Base-by-base conservation (phyloP, 1,140 invertebrate species). In the Holcopasites calliopsidis region DNA sequence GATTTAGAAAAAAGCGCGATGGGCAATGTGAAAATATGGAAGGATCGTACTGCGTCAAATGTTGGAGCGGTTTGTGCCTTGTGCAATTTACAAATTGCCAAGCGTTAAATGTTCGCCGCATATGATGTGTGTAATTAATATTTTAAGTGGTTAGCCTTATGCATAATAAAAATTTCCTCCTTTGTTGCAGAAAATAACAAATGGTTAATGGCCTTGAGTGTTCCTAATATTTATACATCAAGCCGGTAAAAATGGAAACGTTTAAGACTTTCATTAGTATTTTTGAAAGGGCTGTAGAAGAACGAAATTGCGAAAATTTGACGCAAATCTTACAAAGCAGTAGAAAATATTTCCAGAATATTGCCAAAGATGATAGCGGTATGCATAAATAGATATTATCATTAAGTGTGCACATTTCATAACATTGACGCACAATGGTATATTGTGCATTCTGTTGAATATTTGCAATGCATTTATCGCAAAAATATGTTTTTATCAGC, bases 321-420 rank as follows among this genome's bases (percentile, higher is more conserved):
- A 23, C 10, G 0, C 65, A 57, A 33, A 65, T 83, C 33, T 78
- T 88, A 2, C 76, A 69, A n/a, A 42, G 77, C n/a, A 64, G 78
- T 44, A 55, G 21, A 2, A 68, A 38, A 26, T 84, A 73, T 62
- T 82, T 90, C 49, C 61, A 77, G 72, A 79, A 85, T 61, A 42
- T 88, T 33, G 70, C 83, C 0, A 69, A 65, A 26, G 80, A 71
- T 57, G 76, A 86, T 49, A 65, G 62, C 28, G 87, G 88, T 89
- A 60, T 76, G 38, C 35, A 64, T 62, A 50, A 28, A 60, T 52
- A 57, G 60, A 47, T 60, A n/a, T 68, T 33, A 68, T 52, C 49
- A 21, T 38, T 28, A 38, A 18, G 4, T 1, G 1, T 58, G 64
- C 18, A 23, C 28, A 23, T 18, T 54, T 50, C 18, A 60, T 23